phyloP scores from a whole-genome alignment of 2,797 vertebrate species.

The Dallia pectoralis region DNA sequence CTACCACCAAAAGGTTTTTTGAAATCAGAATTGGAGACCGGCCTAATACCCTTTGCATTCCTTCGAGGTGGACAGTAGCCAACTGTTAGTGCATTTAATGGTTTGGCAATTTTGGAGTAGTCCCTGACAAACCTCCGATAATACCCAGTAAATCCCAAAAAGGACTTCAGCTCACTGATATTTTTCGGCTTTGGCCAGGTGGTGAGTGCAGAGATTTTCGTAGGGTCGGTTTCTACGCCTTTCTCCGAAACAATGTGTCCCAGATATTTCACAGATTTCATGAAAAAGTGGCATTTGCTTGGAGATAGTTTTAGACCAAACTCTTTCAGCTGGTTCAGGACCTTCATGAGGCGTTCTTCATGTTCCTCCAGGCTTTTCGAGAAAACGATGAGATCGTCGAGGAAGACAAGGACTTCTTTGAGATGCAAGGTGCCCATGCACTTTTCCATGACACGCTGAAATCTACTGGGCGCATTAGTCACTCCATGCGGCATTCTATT shows the following conservation, averaged over 20 bases:
- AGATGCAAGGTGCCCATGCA: conserved; percentile 7
- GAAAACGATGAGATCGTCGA: conserved; percentile 17
- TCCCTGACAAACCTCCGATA: not conserved
- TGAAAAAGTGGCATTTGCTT: conserved; percentile 20
- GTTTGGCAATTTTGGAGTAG: conserved; percentile 1
- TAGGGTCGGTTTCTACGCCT: conserved; percentile 12
- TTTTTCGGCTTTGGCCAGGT: conserved; percentile 11
- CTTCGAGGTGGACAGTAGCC: not conserved
- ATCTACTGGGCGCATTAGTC: conserved; percentile 1
- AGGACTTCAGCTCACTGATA: not conserved
- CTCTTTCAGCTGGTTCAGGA: not conserved
- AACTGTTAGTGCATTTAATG: conserved; percentile 1
- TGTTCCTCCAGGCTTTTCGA: not conserved
- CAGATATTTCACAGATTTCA: conserved; percentile 9
- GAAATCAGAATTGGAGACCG: not conserved
- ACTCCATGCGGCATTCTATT: conserved; percentile 17
- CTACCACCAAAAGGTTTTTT: not conserved
- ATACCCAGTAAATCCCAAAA: conserved; percentile 12
- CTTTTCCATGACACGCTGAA: conserved; percentile 15
- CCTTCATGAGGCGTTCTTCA: not conserved
- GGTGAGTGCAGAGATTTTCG: not conserved
- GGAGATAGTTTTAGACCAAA: conserved; percentile 12
- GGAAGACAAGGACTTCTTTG: conserved; percentile 8
- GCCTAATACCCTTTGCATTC: not conserved
- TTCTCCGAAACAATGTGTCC: conserved; percentile 15